Conservation (phyloP, 2,797 vertebrate genomes). For the Zalophus californianus region DNA sequence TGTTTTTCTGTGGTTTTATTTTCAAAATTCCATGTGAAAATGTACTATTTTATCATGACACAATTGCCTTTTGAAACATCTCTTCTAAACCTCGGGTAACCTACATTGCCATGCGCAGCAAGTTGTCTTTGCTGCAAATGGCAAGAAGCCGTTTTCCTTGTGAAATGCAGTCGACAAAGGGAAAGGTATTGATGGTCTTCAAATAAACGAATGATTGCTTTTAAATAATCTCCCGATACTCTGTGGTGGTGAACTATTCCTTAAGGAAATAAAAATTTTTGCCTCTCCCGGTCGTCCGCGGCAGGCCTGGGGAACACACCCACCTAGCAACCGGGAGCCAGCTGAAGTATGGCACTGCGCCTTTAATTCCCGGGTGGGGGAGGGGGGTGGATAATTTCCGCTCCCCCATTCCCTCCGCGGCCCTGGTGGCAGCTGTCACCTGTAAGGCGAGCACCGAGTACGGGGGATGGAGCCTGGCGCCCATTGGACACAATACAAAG, state of each 20-base stretch:
- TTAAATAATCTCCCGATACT: neutral
- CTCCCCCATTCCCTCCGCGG: neutral
- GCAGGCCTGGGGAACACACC: slow-evolving; percentile 50
- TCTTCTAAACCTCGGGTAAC: neutral
- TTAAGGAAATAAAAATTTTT: neutral
- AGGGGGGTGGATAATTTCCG: slow-evolving; percentile 36
- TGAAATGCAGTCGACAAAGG: neutral
- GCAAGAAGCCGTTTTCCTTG: neutral
- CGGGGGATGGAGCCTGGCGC: slow-evolving; percentile 67
- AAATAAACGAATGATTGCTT: neutral
- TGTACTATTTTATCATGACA: neutral
- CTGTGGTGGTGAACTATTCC: neutral
- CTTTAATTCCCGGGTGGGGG: slow-evolving; percentile 64
- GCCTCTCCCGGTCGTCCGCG: neutral
- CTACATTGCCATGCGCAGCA: neutral
- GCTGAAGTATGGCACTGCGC: slow-evolving; percentile 38
- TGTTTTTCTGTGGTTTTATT: neutral
- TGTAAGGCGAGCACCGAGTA: slow-evolving; percentile 53
- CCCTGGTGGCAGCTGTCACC: slow-evolving; percentile 68
- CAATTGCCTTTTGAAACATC: slow-evolving; percentile 2
- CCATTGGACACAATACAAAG: slow-evolving; percentile 6
- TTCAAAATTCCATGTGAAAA: neutral
- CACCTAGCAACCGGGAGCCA: slow-evolving; percentile 75
- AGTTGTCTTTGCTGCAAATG: neutral
- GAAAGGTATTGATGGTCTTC: neutral